phyloP scores from a whole-genome alignment of 2,797 vertebrate genomes.

The Staurois parvus region DNA sequence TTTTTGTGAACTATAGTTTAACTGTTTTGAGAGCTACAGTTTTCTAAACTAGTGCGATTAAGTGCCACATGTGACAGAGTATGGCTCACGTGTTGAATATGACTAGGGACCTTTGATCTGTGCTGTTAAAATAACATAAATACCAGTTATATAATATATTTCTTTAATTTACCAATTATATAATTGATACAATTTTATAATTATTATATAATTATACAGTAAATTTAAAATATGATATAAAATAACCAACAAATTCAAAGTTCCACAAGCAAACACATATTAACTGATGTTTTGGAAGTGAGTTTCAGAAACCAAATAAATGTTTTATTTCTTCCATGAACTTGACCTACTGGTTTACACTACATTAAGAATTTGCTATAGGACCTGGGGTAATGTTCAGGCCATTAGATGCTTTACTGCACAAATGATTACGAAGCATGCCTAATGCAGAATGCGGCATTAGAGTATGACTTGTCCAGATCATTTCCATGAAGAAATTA shows the following conservation, averaged over 20 bases:
- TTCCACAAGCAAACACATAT: not conserved
- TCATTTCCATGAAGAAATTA: constrained; percentile 26
- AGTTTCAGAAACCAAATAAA: not conserved
- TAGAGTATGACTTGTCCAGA: constrained; percentile 38
- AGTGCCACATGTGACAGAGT: no score
- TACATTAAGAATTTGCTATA: constrained; percentile 38
- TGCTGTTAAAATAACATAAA: no score
- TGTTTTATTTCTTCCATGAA: constrained; percentile 27
- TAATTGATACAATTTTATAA: no score
- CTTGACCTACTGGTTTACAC: constrained; percentile 36
- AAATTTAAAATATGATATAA: not conserved
- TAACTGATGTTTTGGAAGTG: constrained; percentile 2
- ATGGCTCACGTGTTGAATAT: no score
- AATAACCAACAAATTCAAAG: not conserved
- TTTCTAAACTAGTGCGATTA: no score
- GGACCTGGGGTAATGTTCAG: constrained; percentile 46
- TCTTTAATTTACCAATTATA: no score
- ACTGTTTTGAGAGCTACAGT: no score
- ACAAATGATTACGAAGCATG: constrained; percentile 45
- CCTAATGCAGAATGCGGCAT: constrained; percentile 28
- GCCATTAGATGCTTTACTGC: constrained; percentile 48
- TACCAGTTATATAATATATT: no score
- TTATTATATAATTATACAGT: no score
- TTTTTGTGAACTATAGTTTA: no score
- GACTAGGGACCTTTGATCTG: no score